Conservation (phyloP, 2,797 vertebrate species). For the Australoheros facetus region DNA sequence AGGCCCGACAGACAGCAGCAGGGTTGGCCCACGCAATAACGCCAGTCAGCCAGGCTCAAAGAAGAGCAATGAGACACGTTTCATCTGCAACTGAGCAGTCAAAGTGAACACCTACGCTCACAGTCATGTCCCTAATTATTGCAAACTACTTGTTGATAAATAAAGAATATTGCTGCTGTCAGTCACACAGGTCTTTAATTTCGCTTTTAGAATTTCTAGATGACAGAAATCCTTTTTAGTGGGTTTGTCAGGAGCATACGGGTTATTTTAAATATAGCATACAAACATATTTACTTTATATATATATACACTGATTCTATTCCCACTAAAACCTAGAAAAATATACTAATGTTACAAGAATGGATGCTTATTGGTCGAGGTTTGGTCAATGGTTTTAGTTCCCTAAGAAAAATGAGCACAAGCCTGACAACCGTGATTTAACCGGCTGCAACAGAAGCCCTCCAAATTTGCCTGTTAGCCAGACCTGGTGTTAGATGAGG, state of each 20-base stretch:
- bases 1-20: constrained; percentile 89
- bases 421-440: background rate
- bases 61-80: constrained; percentile 53
- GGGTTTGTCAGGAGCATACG: background rate
- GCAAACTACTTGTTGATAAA: constrained; percentile 61
- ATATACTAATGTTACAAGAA: background rate
- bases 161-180: constrained; percentile 65
- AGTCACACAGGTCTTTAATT: background rate
- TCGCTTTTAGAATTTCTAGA: background rate
- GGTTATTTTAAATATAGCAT: background rate
- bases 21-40: constrained; percentile 89
- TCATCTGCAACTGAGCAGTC: constrained; percentile 65
- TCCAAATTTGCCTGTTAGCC: too few relatives aligned
- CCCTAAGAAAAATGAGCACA: background rate
- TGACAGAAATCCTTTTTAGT: background rate
- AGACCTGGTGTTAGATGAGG: too few relatives aligned
- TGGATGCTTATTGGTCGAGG: background rate
- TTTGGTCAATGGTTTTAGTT: background rate
- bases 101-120: constrained; percentile 63
- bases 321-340: background rate
- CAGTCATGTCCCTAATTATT: constrained; percentile 65
- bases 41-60: constrained; percentile 72
- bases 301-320: background rate
- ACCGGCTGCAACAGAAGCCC: background rate
- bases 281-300: background rate